Conservation (phyloP, 2,888 invertebrate species). For the Stenichneumon culpator region DNA sequence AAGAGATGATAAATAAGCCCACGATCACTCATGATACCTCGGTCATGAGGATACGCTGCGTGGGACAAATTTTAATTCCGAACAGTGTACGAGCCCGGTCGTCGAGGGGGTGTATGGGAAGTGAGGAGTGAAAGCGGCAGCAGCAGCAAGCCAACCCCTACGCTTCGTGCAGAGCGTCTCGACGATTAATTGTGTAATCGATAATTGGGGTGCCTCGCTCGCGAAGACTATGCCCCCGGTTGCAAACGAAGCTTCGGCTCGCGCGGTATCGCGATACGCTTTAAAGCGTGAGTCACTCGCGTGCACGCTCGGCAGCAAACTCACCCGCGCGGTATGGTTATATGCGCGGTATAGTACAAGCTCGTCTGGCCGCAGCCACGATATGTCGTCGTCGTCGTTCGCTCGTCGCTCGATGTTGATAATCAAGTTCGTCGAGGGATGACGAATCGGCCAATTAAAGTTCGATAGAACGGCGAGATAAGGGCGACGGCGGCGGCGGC, state of each 20-base stretch:
- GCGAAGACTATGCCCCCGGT: conserved; percentile 65
- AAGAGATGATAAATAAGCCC: conserved; percentile 64
- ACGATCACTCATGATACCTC: conserved; percentile 59
- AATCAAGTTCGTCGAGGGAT: conserved; percentile 84
- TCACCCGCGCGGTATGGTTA: background rate
- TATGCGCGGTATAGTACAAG: conserved; percentile 1
- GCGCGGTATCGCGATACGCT: conserved; percentile 74
- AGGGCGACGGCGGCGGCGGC: conserved; percentile 73
- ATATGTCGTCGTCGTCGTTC: conserved; percentile 76
- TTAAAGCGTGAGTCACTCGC: conserved; percentile 84
- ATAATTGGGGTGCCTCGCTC: conserved; percentile 76
- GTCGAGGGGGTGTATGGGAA: conserved; percentile 23
- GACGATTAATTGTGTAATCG: conserved; percentile 81
- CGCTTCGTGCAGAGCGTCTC: conserved; percentile 61
- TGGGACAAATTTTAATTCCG: conserved; percentile 65
- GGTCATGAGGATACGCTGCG: conserved; percentile 49
- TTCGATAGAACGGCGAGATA: conserved; percentile 83
- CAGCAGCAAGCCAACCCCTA: conserved; percentile 31
- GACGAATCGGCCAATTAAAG: conserved; percentile 85
- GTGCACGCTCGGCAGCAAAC: conserved; percentile 73
- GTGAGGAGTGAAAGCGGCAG: conserved; percentile 50
- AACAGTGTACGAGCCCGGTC: conserved; percentile 36
- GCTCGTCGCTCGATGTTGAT: conserved; percentile 81
- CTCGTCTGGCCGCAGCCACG: conserved; percentile 70
- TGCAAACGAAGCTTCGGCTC: conserved; percentile 55